Base-by-base conservation (phyloP, 2,113 vertebrate species). In the Agapornis roseicollis region DNA sequence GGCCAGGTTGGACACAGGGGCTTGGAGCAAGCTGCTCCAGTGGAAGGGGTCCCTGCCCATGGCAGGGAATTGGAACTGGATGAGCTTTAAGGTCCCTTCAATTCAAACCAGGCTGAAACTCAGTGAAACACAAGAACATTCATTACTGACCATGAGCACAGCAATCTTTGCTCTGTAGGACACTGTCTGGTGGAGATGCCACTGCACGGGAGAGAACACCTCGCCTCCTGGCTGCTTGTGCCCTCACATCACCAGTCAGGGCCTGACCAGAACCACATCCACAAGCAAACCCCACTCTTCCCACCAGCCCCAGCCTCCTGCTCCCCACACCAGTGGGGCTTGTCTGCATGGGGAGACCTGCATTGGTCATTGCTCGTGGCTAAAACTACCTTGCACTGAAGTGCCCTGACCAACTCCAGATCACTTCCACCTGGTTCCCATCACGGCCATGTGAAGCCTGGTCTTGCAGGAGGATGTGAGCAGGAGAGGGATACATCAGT, bases 381-480 rank as follows among this genome's bases (percentile, higher is more conserved):
- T 77, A 61, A 46, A 63, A 42, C 20, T 1, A 5, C 31, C 60
- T 55, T 15, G n/a, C 60, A 22, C 64, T 7, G 10, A 7, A n/a
- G 33, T 14, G 13, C 13, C 33, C 20, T 35, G 24, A 37, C 49
- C 74, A 17, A 0, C 88, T 44, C 61, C 85, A 23, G 6, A 17
- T 29, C 11, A 2, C 31, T 12, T 65, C 25, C 25, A 13, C 6
- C 17, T 13, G 17, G 13, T 8, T 81, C 42, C 28, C 41, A 49
- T 10, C 76, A 19, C 0, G 2, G 61, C 70, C 91, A 23, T 0
- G 9, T 5, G 19, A 60, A 27, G 0, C 2, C 0, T 16, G 42
- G 14, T 15, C 35, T 42, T 41, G 56, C 56, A 29, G 53, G 5
- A 10, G 22, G 8, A 3, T 16, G 25, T 33, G 42, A 89, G 69